Evolutionary conservation across 2,888 invertebrate genomes (phyloP), one percentile per base, ranked within the genome.

Genomic region (Parnassius orleans): DNA sequence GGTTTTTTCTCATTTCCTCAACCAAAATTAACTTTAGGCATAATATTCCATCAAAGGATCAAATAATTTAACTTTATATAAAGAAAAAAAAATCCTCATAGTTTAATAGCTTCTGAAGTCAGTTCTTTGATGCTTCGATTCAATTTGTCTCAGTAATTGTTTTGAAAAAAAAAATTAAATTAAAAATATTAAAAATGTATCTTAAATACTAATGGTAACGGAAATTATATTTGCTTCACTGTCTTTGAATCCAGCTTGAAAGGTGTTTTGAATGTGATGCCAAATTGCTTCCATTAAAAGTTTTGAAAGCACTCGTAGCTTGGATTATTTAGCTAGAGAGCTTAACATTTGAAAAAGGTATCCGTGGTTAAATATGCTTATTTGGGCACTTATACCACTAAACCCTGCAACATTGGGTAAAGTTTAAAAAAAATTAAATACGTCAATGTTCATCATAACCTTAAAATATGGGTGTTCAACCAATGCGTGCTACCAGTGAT

Each of bases 211-310:
- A 11, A n/a, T 46, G n/a, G 11, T 46, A 46, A 12, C 11, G n/a
- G n/a, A 60, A 57, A 56, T 60, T 42, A 52, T 51, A 43, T 55
- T 57, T 60, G 57, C 59, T 57, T 15, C 73, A 73, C 78, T 74
- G 58, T 63, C 63, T 58, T 58, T 44, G 50, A 41, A 51, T 58
- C 43, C 76, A 74, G 74, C 73, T 80, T 78, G 80, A 82, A 80
- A 78, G 82, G 79, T 86, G 84, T 87, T 90, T 90, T 89, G 87
- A 89, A 88, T 87, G 83, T 83, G 84, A 80, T 75, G 82, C 86
- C 83, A 88, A 89, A 90, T 89, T 89, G 89, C 87, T 86, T 89
- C 89, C 90, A 90, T 90, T 90, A 90, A 90, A 90, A 90, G 84
- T 90, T 90, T 81, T 85, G 86, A 87, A 89, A 89, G 89, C 87